A percentile compares a stretch with the other conserved stretches of the same genome.
phyloP scores from a whole-genome alignment of 2,888 invertebrate species.

The Phyllotreta striolata region DNA sequence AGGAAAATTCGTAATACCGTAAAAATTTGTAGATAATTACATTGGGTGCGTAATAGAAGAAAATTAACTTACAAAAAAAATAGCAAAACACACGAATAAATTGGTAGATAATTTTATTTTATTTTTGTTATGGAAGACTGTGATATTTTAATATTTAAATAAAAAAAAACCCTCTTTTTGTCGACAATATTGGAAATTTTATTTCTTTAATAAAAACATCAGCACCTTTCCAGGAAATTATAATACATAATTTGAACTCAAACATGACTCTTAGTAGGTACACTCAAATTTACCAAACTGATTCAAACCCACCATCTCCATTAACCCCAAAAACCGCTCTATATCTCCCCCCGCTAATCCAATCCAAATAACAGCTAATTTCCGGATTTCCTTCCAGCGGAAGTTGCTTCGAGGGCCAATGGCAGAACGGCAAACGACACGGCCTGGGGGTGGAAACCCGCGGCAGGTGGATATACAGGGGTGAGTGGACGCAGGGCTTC shows the following conservation, averaged over 20 bases:
- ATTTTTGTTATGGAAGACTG: slow-evolving; percentile 13
- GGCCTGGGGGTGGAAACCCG: slow-evolving; percentile 97
- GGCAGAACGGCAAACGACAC: slow-evolving; percentile 99
- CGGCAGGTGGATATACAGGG: slow-evolving; percentile 96
- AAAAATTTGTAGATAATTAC: slow-evolving; percentile 15
- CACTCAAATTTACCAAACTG: no score
- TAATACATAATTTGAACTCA: no score
- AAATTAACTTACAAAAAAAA: neutral
- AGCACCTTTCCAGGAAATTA: no score
- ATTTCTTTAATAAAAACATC: slow-evolving; percentile 20
- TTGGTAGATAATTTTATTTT: no score
- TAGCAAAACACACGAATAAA: no score
- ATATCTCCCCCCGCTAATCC: neutral
- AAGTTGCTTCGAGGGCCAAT: slow-evolving; percentile 96
- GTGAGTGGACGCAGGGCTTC: slow-evolving; percentile 98
- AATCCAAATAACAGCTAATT: neutral
- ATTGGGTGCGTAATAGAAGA: neutral
- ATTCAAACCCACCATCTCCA: no score
- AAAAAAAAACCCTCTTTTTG: slow-evolving; percentile 19
- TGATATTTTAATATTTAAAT: slow-evolving; percentile 20
- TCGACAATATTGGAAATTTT: slow-evolving; percentile 24
- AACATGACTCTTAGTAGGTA: no score
- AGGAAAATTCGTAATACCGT: slow-evolving; percentile 6
- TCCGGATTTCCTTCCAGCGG: slow-evolving; percentile 72
- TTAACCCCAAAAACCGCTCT: no score